Percentiles rank a stretch among this genome's conserved stretches.
Evolutionary conservation across 30 jellyfish, hydroid and myxozoan genomes (phyloP).

Genomic region (Chrysaora quinquecirrha): DNA sequence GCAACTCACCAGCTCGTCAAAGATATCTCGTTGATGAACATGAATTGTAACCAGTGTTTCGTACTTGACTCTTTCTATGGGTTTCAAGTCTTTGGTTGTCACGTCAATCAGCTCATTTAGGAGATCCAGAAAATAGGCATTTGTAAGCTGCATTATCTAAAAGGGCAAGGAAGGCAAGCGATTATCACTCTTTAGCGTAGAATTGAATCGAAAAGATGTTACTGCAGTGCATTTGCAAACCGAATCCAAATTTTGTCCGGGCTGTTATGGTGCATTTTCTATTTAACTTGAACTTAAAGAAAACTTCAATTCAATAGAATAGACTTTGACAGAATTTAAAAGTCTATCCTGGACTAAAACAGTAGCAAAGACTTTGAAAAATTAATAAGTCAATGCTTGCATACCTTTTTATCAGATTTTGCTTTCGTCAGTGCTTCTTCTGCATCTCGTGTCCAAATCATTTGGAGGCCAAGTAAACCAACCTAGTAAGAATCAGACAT

Average conservation of each 20-base stretch:
- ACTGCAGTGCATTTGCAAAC: too few species aligned
- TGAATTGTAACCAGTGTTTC: constrained; percentile 92
- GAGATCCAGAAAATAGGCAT: constrained; percentile 73
- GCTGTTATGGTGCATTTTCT: too few species aligned
- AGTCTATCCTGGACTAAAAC: too few species aligned
- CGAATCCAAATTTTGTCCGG: too few species aligned
- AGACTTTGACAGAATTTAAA: too few species aligned
- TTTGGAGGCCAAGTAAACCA: constrained; percentile 89
- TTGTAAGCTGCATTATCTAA: constrained; percentile 86
- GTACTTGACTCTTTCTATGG: constrained; percentile 77
- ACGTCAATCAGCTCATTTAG: constrained; percentile 82
- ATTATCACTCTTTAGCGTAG: too few species aligned
- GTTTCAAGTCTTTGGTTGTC: constrained; percentile 80
- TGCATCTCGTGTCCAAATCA: constrained; percentile 92
- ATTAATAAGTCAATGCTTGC: too few species aligned
- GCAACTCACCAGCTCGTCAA: constrained; percentile 88
- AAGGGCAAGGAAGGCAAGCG: too few species aligned
- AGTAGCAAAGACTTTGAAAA: too few species aligned
- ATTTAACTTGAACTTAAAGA: too few species aligned
- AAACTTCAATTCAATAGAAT: too few species aligned
- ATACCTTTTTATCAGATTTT: constrained; percentile 82
- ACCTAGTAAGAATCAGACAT: constrained; percentile 50
- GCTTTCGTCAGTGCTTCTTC: constrained; percentile 83
- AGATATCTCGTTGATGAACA: constrained; percentile 92
- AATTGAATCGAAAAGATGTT: too few species aligned